Percentiles rank a stretch among this genome's conserved stretches.
phyloP scores from a whole-genome alignment of 2,113 vertebrate genomes.

The Tympanuchus pallidicinctus region DNA sequence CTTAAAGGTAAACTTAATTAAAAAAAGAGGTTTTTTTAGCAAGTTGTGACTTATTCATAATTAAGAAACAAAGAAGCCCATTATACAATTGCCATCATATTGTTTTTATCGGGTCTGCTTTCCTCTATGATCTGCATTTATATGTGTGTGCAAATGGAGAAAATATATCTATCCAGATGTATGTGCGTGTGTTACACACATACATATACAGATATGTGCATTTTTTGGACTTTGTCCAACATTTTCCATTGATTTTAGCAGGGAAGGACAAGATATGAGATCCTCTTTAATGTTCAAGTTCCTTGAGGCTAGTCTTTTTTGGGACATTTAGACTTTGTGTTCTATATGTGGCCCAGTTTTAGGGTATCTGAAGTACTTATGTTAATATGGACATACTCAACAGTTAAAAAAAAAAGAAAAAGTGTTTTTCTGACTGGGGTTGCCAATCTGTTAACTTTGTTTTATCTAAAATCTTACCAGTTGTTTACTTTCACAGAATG shows the following conservation, averaged over 20 bases:
- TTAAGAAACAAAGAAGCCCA: not conserved
- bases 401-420: not conserved
- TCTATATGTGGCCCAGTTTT: not conserved
- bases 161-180: not conserved
- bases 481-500: not conserved
- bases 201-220: fast-evolving
- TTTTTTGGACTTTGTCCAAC: not conserved
- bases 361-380: not conserved
- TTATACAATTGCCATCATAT: not conserved
- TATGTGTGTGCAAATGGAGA: not conserved
- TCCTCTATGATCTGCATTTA: not conserved
- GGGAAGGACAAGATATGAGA: not conserved
- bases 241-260: not conserved
- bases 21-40: not conserved
- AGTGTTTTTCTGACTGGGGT: not conserved
- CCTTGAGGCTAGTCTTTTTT: not conserved
- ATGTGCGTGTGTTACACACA: not conserved
- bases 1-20: not conserved
- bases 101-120: not conserved
- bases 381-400: not conserved
- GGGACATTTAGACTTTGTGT: not conserved
- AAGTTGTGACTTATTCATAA: not conserved
- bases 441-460: not conserved
- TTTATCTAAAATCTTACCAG: not conserved
- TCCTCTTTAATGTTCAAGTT: not conserved